A percentile compares a stretch with the other conserved stretches of the same genome.
phyloP scores from a whole-genome alignment of 2,888 invertebrate genomes.

The Gryllus longicercus region DNA sequence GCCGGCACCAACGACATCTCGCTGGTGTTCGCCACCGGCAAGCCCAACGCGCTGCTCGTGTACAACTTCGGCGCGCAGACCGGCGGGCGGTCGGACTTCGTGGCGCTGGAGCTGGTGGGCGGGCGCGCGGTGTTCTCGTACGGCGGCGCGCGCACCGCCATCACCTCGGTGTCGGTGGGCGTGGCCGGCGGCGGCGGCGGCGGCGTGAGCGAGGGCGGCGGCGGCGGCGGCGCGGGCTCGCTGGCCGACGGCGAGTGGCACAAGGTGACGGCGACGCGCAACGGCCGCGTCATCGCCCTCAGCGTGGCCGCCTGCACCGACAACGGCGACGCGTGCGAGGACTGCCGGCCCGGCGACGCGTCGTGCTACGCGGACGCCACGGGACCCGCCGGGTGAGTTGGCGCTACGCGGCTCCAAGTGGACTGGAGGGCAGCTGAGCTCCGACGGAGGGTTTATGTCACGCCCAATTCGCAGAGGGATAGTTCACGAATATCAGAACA shows the following conservation, averaged over 20 bases:
- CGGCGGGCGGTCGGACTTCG: constrained; percentile 86
- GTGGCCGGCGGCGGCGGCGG: constrained; percentile 43
- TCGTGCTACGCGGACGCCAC: constrained; percentile 81
- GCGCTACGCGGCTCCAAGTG: too few species aligned
- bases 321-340: constrained; percentile 80
- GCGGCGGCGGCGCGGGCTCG: constrained; percentile 37
- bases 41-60: constrained; percentile 78
- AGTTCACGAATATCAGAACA: too few species aligned
- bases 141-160: constrained; percentile 85
- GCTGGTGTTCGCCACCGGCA: constrained; percentile 85
- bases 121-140: constrained; percentile 85
- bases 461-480: too few species aligned
- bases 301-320: constrained; percentile 79
- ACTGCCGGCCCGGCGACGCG: constrained; percentile 78
- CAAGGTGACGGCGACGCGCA: constrained; percentile 85
- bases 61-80: constrained; percentile 87
- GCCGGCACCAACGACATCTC: constrained; percentile 88
- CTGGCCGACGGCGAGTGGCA: constrained; percentile 88
- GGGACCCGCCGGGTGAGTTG: constrained; percentile 80
- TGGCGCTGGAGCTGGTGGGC: too few species aligned
- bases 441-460: neutral
- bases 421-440: too few species aligned
- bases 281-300: constrained; percentile 81
- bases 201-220: constrained; percentile 46
- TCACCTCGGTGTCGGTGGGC: constrained; percentile 72